These are phyloP conservation scores for Tragelaphus strepsiceros DNA, from an alignment of 2,113 vertebrate species.

Conservation along the genomic window DNA sequence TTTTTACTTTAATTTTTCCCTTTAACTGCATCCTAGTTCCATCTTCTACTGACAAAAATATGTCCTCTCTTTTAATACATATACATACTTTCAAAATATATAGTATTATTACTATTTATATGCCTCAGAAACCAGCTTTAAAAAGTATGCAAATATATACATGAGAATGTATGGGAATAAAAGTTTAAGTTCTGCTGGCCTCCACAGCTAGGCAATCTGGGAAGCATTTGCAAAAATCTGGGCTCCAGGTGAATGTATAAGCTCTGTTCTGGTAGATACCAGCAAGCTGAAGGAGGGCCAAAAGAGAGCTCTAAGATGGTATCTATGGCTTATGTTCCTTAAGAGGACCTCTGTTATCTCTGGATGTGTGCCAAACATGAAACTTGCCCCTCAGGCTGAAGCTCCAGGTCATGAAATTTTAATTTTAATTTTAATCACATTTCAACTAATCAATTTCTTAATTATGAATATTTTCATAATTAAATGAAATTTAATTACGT, in stretches of 20 bases:
- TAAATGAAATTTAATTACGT: not conserved
- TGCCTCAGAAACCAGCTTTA: not conserved
- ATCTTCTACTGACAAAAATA: not conserved
- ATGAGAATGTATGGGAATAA: not conserved
- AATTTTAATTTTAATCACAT: not conserved
- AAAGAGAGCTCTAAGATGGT: not conserved
- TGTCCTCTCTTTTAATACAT: not conserved
- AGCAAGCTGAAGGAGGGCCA: not conserved
- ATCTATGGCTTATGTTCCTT: not conserved
- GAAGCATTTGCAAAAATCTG: not conserved
- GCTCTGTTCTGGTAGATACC: not conserved
- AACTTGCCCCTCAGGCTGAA: not conserved
- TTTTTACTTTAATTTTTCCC: not conserved
- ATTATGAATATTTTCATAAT: not conserved
- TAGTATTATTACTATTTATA: not conserved
- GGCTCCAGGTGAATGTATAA: not conserved
- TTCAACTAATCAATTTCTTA: not conserved
- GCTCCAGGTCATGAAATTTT: not conserved
- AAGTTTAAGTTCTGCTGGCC: not conserved
- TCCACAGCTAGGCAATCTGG: not conserved
- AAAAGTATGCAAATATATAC: not conserved
- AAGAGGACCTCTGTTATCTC: not conserved
- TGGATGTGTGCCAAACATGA: not conserved
- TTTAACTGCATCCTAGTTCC: not conserved
- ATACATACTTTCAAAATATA: not conserved